Evolutionary conservation across 1,140 invertebrate species (phyloP).

Genomic region (Subanguina moxae): DNA sequence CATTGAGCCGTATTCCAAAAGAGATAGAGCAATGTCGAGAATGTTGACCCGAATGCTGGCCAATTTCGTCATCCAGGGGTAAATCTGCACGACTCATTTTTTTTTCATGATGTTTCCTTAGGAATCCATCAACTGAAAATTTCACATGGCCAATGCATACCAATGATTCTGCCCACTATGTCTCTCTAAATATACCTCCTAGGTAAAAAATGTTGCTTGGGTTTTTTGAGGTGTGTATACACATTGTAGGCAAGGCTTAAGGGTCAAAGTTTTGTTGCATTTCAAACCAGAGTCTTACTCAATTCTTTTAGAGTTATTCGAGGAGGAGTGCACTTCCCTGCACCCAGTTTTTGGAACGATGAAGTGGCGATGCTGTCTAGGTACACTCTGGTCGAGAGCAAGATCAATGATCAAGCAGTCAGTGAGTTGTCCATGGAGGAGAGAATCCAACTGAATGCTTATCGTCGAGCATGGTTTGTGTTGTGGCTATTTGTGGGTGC

Average conservation of each 20-base stretch:
- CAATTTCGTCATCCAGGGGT: conserved; percentile 51
- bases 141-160: conserved; percentile 47
- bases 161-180: conserved; percentile 43
- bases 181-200: conserved; percentile 51
- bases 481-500: conserved; percentile 52
- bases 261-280: too few relatives aligned
- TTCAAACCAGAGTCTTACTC: too few relatives aligned
- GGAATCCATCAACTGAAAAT: conserved; percentile 53
- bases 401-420: conserved; percentile 35
- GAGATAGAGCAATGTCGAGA: conserved; percentile 52
- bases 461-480: conserved; percentile 53
- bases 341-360: conserved; percentile 55
- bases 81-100: too few relatives aligned
- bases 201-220: too few relatives aligned
- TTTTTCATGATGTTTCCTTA: conserved; percentile 14
- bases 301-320: conserved; percentile 52
- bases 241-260: too few relatives aligned
- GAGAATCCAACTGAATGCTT: conserved; percentile 42
- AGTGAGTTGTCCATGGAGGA: conserved; percentile 46
- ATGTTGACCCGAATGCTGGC: conserved; percentile 55
- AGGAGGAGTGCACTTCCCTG: conserved; percentile 51
- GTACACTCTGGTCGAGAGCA: conserved; percentile 37
- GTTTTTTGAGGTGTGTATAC: too few relatives aligned
- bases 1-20: conserved; percentile 49
- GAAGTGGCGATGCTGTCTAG: conserved; percentile 51